Percentiles rank a stretch among this genome's conserved stretches.
Evolutionary conservation across 2,888 invertebrate genomes (phyloP).

Genomic region (Dichetophora obliterata): DNA sequence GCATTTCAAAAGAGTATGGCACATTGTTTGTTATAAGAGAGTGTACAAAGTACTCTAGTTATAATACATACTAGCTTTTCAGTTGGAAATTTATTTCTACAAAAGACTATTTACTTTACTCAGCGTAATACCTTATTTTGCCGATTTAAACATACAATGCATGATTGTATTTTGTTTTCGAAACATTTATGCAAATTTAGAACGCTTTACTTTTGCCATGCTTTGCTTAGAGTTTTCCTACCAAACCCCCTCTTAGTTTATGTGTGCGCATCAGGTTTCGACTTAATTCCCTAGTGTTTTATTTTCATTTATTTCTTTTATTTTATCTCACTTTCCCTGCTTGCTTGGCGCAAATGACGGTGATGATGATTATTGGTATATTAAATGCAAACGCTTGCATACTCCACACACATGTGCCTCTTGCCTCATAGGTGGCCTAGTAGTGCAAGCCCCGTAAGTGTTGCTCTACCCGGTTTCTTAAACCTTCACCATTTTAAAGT

Average conservation of each 20-base stretch:
- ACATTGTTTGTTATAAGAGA: too few relatives aligned
- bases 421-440: background rate
- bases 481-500: background rate
- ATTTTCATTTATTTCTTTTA: background rate
- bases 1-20: too few relatives aligned
- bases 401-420: slow-evolving; percentile 14
- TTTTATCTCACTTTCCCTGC: background rate
- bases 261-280: slow-evolving; percentile 31
- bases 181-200: slow-evolving; percentile 4
- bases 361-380: slow-evolving; percentile 21
- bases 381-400: slow-evolving; percentile 13
- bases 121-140: background rate
- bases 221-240: background rate
- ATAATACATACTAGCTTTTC: too few relatives aligned
- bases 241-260: slow-evolving; percentile 21
- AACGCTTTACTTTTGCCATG: background rate
- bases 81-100: too few relatives aligned
- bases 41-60: too few relatives aligned
- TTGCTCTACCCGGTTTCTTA: background rate
- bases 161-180: background rate
- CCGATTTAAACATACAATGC: background rate
- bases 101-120: too few relatives aligned
- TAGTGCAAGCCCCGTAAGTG: background rate
- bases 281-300: slow-evolving; percentile 15
- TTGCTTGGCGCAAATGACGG: background rate